Evolutionary conservation across 2,888 invertebrate genomes (phyloP).

Genomic region (Halictus quadricinctus): DNA sequence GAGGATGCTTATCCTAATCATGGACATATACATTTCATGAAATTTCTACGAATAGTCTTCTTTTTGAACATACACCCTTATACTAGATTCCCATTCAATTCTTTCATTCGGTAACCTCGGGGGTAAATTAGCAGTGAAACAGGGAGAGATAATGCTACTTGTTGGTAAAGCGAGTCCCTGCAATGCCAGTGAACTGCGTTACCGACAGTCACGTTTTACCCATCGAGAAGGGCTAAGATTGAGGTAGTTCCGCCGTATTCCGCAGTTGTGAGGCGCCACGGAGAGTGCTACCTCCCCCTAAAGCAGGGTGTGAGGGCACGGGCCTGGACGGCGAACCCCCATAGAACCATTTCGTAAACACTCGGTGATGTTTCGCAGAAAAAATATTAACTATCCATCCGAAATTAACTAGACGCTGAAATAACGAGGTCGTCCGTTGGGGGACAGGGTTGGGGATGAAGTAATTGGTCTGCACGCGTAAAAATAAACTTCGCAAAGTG

Average conservation of each 20-base stretch:
- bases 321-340: not conserved
- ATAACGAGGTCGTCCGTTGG: not conserved
- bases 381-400: too few species aligned
- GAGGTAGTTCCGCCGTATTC: constrained; percentile 16
- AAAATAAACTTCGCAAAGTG: not conserved
- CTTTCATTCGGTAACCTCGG: not conserved
- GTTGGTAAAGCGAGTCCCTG: constrained; percentile 40
- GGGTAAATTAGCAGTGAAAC: not conserved
- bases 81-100: not conserved
- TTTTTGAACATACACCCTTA: not conserved
- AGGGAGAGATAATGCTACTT: constrained; percentile 4
- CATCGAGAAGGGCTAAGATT: not conserved
- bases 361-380: not conserved
- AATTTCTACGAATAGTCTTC: not conserved
- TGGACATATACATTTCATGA: too few species aligned
- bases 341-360: not conserved
- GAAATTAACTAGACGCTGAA: not conserved
- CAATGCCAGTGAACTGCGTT: constrained; percentile 35
- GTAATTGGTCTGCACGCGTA: not conserved
- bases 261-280: not conserved
- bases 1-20: too few species aligned
- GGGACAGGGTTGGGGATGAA: not conserved
- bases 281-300: not conserved
- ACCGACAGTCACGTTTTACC: constrained; percentile 49
- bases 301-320: not conserved